A percentile compares a stretch with the other conserved stretches of the same genome.
Evolutionary conservation across 1,140 invertebrate species (phyloP).

Genomic region (Dinothrombium tinctorium): DNA sequence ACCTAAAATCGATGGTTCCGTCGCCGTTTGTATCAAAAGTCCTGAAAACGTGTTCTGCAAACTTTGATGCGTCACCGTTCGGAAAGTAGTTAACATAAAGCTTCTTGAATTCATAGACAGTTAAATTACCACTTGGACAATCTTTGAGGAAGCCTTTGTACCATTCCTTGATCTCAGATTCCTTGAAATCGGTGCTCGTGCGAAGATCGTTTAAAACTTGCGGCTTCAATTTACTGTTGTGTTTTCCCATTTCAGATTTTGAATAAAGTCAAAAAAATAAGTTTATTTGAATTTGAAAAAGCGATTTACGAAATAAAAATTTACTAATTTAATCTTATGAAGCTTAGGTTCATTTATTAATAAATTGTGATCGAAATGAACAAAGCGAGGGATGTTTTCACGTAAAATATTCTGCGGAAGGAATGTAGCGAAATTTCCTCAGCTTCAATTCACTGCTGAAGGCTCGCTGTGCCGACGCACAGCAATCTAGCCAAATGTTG

Average conservation of each 20-base stretch:
- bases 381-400: too few species aligned
- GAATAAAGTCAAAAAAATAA: too few species aligned
- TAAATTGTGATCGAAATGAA: too few species aligned
- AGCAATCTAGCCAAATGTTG: conserved; percentile 88
- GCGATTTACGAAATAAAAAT: too few species aligned
- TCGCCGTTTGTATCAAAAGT: conserved; percentile 94
- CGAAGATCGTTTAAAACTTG: conserved; percentile 85
- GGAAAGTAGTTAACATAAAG: conserved; percentile 98
- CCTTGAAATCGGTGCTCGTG: conserved; percentile 89
- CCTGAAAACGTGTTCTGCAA: conserved; percentile 93
- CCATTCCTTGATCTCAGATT: conserved; percentile 98
- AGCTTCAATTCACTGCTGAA: too few species aligned
- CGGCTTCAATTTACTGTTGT: conserved; percentile 92
- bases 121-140: conserved; percentile 81
- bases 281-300: too few species aligned
- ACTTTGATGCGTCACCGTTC: conserved; percentile 88
- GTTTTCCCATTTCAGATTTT: conserved; percentile 97
- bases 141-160: conserved; percentile 31
- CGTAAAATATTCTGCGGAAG: too few species aligned
- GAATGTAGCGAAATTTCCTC: too few species aligned
- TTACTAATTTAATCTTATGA: too few species aligned
- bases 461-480: conserved; percentile 12
- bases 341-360: too few species aligned
- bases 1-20: conserved; percentile 83
- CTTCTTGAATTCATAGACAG: conserved; percentile 93